A percentile compares a stretch with the other conserved stretches of the same genome.
Conservation (phyloP, 2,797 vertebrate species). For the Anabacerthia variegaticeps region DNA sequence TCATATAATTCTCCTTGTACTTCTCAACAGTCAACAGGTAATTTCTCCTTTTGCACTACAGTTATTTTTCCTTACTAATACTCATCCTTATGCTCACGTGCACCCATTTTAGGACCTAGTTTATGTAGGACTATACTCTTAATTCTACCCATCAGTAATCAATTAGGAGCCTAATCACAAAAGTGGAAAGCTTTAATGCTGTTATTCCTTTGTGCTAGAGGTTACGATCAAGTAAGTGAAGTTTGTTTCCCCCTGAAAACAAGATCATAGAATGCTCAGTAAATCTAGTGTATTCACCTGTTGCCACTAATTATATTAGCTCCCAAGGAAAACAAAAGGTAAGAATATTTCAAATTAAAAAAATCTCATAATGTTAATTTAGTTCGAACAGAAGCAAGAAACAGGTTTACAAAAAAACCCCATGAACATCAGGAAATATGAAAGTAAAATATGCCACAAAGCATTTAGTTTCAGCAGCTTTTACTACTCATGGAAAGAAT, state of each 20-base stretch:
- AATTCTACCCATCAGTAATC: background rate
- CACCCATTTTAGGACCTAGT: background rate
- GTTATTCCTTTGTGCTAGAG: background rate
- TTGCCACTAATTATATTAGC: background rate
- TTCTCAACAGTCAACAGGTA: background rate
- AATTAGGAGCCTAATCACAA: background rate
- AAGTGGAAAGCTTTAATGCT: background rate
- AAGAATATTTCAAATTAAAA: background rate
- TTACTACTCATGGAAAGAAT: background rate
- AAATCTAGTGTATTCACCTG: background rate
- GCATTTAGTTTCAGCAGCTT: background rate
- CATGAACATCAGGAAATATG: background rate
- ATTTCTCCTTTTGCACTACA: background rate
- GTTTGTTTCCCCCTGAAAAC: background rate
- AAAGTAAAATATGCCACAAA: background rate
- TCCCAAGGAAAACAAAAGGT: background rate
- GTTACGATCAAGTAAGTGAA: background rate
- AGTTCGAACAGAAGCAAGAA: background rate
- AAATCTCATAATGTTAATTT: background rate
- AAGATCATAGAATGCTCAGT: background rate
- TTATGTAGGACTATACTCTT: background rate
- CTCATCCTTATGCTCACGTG: background rate
- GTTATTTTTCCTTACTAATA: background rate
- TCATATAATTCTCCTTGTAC: background rate
- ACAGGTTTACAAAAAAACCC: background rate